Conservation (phyloP, 2,113 vertebrate species). For the Bos javanicus region DNA sequence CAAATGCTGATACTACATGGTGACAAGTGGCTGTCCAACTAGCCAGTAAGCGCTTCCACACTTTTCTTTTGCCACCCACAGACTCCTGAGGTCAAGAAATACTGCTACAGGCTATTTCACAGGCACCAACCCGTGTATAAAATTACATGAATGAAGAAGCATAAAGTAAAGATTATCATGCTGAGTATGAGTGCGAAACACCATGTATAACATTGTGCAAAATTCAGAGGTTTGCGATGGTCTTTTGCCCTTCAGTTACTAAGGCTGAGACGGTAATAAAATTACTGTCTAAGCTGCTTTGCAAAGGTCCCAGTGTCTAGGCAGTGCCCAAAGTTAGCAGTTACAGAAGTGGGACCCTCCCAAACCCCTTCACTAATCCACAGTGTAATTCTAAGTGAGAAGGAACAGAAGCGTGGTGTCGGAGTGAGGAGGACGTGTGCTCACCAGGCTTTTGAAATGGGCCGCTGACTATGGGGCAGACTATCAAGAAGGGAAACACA, state of each 20-base stretch:
- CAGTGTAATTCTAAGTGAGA: not conserved
- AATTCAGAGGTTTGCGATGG: not conserved
- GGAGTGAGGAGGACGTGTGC: not conserved
- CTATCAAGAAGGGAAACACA: not conserved
- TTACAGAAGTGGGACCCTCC: not conserved
- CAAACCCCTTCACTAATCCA: not conserved
- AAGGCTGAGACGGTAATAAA: not conserved
- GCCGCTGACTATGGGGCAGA: not conserved
- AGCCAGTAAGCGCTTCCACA: not conserved
- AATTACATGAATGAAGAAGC: not conserved
- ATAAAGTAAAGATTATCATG: not conserved
- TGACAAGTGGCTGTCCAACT: not conserved
- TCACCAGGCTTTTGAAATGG: not conserved
- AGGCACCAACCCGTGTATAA: not conserved
- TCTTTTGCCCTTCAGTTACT: not conserved
- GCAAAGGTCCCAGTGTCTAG: not conserved
- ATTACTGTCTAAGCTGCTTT: not conserved
- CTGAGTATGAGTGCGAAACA: not conserved
- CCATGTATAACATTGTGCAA: not conserved
- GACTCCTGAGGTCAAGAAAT: not conserved
- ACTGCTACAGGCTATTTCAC: not conserved
- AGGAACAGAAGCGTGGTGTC: fast-evolving
- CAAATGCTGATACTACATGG: not conserved
- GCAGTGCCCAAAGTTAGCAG: not conserved
- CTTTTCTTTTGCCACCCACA: not conserved